These are phyloP conservation scores for Volucella inflata DNA, from an alignment of 2,888 invertebrate species.

Conservation along the genomic window DNA sequence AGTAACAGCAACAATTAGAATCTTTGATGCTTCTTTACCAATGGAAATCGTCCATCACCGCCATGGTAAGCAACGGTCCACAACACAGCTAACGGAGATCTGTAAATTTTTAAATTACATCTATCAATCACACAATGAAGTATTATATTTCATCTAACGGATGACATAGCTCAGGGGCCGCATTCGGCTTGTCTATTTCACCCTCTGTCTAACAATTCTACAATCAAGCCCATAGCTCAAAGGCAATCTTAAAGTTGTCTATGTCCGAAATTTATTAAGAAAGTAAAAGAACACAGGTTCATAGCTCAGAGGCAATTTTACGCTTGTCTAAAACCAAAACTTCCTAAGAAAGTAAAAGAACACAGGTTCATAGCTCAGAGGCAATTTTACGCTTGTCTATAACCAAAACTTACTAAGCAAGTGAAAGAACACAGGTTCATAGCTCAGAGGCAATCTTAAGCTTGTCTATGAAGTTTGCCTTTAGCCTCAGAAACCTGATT, in stretches of 20 bases:
- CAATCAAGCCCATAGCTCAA: not conserved
- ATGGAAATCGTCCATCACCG: not conserved
- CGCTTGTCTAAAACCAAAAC: too few species aligned
- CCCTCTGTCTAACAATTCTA: not conserved
- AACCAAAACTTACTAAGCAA: too few species aligned
- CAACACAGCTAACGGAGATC: not conserved
- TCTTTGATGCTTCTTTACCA: not conserved
- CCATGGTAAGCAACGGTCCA: not conserved
- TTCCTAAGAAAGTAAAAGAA: too few species aligned
- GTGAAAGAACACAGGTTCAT: too few species aligned
- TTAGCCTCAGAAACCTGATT: too few species aligned
- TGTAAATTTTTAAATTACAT: not conserved
- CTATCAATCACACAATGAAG: not conserved
- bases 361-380: too few species aligned
- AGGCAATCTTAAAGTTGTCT: too few species aligned
- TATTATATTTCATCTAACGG: not conserved
- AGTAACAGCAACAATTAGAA: not conserved
- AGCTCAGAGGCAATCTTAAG: slow-evolving; percentile 1
- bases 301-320: too few species aligned
- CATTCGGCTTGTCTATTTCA: slow-evolving; percentile 1
- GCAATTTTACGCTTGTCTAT: too few species aligned
- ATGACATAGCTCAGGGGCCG: not conserved
- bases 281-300: slow-evolving; percentile 1
- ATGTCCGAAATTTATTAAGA: not conserved
- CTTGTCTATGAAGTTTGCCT: not conserved